These are phyloP conservation scores for Alexandromys fortis DNA, from an alignment of 2,113 vertebrate species.

Conservation along the genomic window DNA sequence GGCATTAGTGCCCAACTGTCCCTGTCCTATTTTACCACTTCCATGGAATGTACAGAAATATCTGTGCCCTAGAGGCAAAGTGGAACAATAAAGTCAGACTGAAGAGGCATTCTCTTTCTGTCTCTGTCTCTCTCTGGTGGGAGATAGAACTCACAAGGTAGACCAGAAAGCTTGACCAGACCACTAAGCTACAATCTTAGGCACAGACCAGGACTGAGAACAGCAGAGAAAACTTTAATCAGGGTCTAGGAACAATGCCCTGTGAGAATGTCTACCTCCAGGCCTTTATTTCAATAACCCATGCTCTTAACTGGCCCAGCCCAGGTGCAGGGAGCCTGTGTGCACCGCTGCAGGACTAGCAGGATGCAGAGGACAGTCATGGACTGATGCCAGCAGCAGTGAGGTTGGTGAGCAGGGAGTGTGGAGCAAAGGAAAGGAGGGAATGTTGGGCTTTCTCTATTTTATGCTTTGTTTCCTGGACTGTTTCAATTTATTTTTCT, in stretches of 20 bases:
- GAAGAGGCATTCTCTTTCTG: not conserved
- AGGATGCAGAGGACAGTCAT: not conserved
- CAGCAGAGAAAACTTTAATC: not conserved
- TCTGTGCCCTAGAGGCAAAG: not conserved
- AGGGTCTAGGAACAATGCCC: not conserved
- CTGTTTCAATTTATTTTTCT: constrained; percentile 44
- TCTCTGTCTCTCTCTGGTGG: not conserved
- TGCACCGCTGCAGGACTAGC: too few relatives aligned
- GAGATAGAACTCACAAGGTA: not conserved
- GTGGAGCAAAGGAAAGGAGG: not conserved
- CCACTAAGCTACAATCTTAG: not conserved
- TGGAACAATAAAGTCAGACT: not conserved
- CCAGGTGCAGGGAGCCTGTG: not conserved
- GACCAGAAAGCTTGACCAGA: not conserved
- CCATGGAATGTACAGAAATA: not conserved
- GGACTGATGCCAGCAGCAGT: fast-evolving
- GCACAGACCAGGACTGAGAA: not conserved
- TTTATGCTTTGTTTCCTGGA: not conserved
- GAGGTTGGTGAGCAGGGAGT: fast-evolving
- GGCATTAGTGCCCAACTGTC: not conserved
- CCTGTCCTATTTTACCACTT: not conserved
- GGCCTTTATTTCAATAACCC: not conserved
- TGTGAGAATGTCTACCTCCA: not conserved
- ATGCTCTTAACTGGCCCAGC: not conserved
- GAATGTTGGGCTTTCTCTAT: not conserved